A percentile compares a stretch with the other conserved stretches of the same genome.
Evolutionary conservation across 2,888 invertebrate species (phyloP).

Genomic region (Lasioglossum zephyrum): DNA sequence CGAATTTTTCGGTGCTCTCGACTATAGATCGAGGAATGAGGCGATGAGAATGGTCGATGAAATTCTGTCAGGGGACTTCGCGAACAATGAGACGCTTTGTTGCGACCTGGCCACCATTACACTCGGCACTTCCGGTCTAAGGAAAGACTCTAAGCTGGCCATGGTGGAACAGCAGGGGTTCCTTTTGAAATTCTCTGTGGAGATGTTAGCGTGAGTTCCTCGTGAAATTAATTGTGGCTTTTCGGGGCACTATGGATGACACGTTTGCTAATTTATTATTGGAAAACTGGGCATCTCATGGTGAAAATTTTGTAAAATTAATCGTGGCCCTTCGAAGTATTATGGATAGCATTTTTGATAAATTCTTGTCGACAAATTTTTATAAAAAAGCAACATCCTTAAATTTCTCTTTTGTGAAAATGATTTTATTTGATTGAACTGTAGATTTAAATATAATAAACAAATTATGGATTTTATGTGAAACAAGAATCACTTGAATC

Average conservation of each 20-base stretch:
- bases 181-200: conserved; percentile 75
- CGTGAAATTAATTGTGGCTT: background rate
- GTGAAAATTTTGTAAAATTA: background rate
- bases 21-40: conserved; percentile 84
- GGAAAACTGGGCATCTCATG: background rate
- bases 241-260: background rate
- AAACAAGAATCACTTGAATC: background rate
- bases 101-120: conserved; percentile 80
- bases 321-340: background rate
- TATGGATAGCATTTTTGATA: background rate
- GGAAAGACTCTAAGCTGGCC: conserved; percentile 85
- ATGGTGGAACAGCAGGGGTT: conserved; percentile 86
- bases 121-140: conserved; percentile 84
- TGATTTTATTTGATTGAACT: too few species aligned
- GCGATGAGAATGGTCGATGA: conserved; percentile 34
- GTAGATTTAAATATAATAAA: too few species aligned
- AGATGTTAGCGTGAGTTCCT: conserved; percentile 16
- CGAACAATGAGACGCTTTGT: conserved; percentile 57
- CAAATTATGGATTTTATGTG: too few species aligned
- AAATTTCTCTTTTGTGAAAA: too few species aligned
- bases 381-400: background rate
- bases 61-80: conserved; percentile 82
- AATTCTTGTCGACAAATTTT: background rate
- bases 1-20: conserved; percentile 88
- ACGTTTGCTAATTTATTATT: background rate